phyloP scores from a whole-genome alignment of 2,888 invertebrate species.

The Synergus japonicus region DNA sequence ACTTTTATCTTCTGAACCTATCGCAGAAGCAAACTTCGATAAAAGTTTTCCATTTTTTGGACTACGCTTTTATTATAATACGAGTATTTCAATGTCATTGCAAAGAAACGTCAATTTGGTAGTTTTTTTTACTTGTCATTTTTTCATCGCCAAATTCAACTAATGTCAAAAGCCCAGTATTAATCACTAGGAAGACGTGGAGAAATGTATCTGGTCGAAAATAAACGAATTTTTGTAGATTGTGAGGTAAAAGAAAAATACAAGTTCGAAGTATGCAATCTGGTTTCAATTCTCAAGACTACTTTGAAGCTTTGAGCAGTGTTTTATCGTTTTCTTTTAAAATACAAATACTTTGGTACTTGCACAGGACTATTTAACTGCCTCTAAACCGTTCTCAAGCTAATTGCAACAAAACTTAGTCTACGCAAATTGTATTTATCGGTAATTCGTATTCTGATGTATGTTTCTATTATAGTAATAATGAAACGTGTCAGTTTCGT shows the following conservation, averaged over 20 bases:
- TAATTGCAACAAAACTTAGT: conserved; percentile 12
- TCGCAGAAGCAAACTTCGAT: conserved; percentile 31
- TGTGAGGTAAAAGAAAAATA: not conserved
- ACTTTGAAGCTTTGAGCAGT: conserved; percentile 34
- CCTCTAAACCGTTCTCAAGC: conserved; percentile 28
- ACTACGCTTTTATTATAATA: not conserved
- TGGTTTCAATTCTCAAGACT: conserved; percentile 35
- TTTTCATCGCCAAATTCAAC: not conserved
- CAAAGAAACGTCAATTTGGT: not conserved
- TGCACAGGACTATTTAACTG: conserved; percentile 32
- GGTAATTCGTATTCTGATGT: conserved; percentile 19
- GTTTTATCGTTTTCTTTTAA: not conserved
- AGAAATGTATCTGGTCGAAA: not conserved
- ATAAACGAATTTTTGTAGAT: not conserved
- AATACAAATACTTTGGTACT: conserved; percentile 39
- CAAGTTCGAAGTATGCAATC: conserved; percentile 27
- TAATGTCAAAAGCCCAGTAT: not conserved
- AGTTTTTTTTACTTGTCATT: not conserved
- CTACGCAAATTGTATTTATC: conserved; percentile 17
- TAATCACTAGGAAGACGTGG: conserved; percentile 25
- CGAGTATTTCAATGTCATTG: not conserved
- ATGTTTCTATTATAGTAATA: not conserved
- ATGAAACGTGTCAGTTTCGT: not conserved
- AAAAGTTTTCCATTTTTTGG: not conserved
- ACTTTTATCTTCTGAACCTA: conserved; percentile 36